Conservation (phyloP, 2,797 vertebrate species). For the Potorous gilbertii region DNA sequence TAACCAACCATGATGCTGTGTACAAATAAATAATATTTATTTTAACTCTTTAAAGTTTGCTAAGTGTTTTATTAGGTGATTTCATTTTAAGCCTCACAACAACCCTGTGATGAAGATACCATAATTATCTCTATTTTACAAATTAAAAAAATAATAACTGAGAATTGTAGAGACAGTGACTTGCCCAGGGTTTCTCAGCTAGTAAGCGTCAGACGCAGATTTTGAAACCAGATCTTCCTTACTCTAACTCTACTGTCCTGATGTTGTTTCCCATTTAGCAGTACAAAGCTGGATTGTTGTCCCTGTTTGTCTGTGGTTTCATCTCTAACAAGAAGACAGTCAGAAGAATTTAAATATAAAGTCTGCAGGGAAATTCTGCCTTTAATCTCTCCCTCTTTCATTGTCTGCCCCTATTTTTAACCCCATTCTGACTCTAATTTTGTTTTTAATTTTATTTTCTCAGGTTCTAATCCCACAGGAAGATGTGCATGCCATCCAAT, state of each 20-base stretch:
- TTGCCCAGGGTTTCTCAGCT: neutral
- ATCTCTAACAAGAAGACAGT: neutral
- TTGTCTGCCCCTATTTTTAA: neutral
- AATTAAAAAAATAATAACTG: neutral
- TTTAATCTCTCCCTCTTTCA: neutral
- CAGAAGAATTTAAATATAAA: neutral
- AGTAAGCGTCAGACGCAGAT: neutral
- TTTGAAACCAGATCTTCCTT: neutral
- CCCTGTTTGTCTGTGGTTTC: neutral
- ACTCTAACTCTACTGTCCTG: neutral
- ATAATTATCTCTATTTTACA: neutral
- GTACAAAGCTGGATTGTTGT: neutral
- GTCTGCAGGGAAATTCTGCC: neutral
- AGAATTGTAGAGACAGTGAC: neutral
- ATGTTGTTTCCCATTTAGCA: neutral
- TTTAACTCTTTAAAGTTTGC: neutral
- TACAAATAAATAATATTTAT: neutral
- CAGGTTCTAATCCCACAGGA: neutral
- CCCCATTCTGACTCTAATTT: neutral
- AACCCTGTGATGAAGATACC: neutral
- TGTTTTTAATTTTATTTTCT: neutral
- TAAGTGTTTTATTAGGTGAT: neutral
- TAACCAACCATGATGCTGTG: neutral
- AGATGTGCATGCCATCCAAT: neutral
- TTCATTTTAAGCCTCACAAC: neutral